These are phyloP conservation scores for Oreonectes daqikongensis DNA, from an alignment of 2,797 vertebrate species.

Conservation along the genomic window DNA sequence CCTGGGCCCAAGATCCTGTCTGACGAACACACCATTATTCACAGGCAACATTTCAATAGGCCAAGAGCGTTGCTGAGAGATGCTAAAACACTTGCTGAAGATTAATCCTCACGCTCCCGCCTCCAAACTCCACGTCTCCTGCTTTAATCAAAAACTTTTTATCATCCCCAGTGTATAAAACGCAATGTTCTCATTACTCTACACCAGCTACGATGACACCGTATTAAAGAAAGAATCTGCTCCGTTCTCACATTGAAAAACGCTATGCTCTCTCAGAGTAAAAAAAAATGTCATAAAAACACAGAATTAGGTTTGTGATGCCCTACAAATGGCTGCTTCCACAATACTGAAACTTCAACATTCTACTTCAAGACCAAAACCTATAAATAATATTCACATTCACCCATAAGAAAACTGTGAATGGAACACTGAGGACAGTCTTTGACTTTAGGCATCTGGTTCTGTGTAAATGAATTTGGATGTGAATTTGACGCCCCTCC, in stretches of 20 bases:
- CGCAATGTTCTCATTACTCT: slow-evolving; percentile 66
- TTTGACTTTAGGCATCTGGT: background rate
- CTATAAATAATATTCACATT: too few species aligned
- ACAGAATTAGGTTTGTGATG: slow-evolving; percentile 62
- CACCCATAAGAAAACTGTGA: too few species aligned
- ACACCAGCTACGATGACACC: slow-evolving; percentile 67
- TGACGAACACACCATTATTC: slow-evolving; percentile 84
- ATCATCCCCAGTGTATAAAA: slow-evolving; percentile 70
- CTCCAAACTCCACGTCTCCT: slow-evolving; percentile 77
- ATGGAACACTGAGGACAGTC: too few species aligned
- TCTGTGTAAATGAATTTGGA: background rate
- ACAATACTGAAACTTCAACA: too few species aligned
- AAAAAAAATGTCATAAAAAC: slow-evolving; percentile 49
- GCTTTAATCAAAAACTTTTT: slow-evolving; percentile 82
- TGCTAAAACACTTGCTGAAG: slow-evolving; percentile 79
- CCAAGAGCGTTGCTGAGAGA: slow-evolving; percentile 74
- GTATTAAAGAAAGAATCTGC: slow-evolving; percentile 62
- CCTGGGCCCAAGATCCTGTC: slow-evolving; percentile 74
- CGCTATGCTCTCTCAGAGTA: slow-evolving; percentile 49
- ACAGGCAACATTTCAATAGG: slow-evolving; percentile 72
- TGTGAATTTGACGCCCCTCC: background rate
- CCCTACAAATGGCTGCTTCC: slow-evolving; percentile 45
- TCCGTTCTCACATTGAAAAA: slow-evolving; percentile 67
- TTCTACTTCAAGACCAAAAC: too few species aligned
- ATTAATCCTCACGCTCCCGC: slow-evolving; percentile 78